Percentiles rank a stretch among this genome's conserved stretches.
phyloP scores from a whole-genome alignment of 2,113 vertebrate species.

The Butastur rufipennis region DNA sequence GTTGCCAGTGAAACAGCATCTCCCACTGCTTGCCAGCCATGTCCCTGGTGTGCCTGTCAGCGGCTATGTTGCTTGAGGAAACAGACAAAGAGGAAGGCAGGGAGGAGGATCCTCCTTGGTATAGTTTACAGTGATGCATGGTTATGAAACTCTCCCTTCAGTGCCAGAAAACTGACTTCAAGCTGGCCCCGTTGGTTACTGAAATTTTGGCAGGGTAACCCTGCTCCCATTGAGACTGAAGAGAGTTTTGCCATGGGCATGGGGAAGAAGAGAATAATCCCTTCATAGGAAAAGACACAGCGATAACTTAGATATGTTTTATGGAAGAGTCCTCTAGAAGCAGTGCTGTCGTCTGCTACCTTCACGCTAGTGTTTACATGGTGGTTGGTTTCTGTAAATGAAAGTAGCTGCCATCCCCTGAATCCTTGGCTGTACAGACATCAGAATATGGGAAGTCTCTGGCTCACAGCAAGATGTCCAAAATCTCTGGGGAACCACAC shows the following conservation, averaged over 20 bases:
- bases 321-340: not conserved
- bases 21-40: constrained; percentile 61
- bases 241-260: not conserved
- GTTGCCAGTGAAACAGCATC: constrained; percentile 70
- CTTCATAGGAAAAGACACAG: not conserved
- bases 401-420: not conserved
- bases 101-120: constrained; percentile 30
- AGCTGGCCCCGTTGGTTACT: not conserved
- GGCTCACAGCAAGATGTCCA: not conserved
- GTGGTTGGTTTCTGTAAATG: not conserved
- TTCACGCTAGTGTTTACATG: not conserved
- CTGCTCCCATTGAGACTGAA: not conserved
- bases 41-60: constrained; percentile 59
- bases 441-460: not conserved
- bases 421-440: not conserved
- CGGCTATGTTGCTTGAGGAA: constrained; percentile 54
- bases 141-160: constrained; percentile 60
- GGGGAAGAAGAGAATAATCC: not conserved
- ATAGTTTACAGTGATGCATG: constrained; percentile 35
- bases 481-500: not conserved
- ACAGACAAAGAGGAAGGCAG: constrained; percentile 65
- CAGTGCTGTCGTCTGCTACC: not conserved
- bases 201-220: not conserved
- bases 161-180: constrained; percentile 57
- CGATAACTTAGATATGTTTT: not conserved